Percentiles rank a stretch among this genome's conserved stretches.
Conservation (phyloP, 2,888 invertebrate species). For the Selenia dentaria region DNA sequence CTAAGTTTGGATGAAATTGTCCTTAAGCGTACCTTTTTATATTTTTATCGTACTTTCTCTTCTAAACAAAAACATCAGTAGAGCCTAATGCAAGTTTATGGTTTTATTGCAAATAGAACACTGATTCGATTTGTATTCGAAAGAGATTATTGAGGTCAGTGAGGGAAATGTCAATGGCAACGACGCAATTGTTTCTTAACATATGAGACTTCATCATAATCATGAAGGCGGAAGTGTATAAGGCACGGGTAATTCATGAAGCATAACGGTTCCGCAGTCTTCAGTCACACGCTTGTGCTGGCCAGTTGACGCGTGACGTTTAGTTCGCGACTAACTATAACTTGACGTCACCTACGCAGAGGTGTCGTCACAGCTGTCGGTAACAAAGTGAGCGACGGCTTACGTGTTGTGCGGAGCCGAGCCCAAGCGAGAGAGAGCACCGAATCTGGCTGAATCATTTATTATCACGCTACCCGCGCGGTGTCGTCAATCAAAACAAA, state of each 20-base stretch:
- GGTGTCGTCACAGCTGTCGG: conserved; percentile 37
- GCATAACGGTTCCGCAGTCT: conserved; percentile 23
- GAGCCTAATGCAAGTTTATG: conserved; percentile 18
- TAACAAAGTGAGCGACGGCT: conserved; percentile 29
- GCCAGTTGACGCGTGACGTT: conserved; percentile 27
- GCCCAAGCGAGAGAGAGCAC: conserved; percentile 16
- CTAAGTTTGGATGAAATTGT: conserved; percentile 37
- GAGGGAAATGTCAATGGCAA: conserved; percentile 5
- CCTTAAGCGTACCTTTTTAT: conserved; percentile 33
- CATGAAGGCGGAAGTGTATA: conserved; percentile 16
- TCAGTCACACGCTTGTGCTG: conserved; percentile 10
- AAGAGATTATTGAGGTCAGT: conserved; percentile 19
- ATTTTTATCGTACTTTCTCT: conserved; percentile 27
- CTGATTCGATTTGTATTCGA: conserved; percentile 11
- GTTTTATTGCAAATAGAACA: conserved; percentile 24
- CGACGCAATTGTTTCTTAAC: conserved; percentile 3
- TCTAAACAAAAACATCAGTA: conserved; percentile 26
- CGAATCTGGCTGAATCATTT: conserved; percentile 48
- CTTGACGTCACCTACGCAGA: conserved; percentile 33
- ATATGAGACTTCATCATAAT: conserved; percentile 3
- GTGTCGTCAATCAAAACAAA: conserved; percentile 39
- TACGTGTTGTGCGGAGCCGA: conserved; percentile 6
- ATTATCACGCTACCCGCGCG: conserved; percentile 41
- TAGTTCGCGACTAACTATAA: conserved; percentile 24
- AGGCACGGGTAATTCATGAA: conserved; percentile 9